phyloP scores from a whole-genome alignment of 2,888 invertebrate genomes.

The Fragum fragum region DNA sequence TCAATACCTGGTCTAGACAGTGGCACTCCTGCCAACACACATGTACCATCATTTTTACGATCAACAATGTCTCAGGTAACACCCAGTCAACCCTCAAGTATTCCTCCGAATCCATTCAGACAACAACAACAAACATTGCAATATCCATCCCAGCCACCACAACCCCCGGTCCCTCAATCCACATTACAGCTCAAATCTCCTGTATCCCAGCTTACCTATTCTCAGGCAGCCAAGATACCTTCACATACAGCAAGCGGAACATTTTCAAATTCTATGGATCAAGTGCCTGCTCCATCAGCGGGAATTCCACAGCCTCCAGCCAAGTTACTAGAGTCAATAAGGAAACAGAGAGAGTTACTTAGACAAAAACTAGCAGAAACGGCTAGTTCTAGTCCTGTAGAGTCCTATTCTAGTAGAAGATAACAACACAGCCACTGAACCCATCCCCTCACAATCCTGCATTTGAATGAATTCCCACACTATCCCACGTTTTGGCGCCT shows the following conservation, averaged over 20 bases:
- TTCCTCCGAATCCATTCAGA: neutral
- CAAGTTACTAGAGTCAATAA: conserved; percentile 55
- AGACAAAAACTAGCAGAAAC: conserved; percentile 42
- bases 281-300: neutral
- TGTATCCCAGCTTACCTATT: conserved; percentile 12
- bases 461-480: too few species aligned
- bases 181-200: conserved; percentile 14
- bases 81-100: neutral
- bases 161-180: conserved; percentile 10
- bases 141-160: neutral
- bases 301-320: neutral
- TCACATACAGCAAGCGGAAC: neutral
- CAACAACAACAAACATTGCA: neutral
- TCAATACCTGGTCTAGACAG: conserved; percentile 52
- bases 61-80: neutral
- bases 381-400: neutral
- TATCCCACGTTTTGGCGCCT: too few species aligned
- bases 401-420: too few species aligned
- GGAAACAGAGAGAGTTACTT: conserved; percentile 55
- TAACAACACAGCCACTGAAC: too few species aligned
- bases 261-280: neutral
- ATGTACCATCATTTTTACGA: conserved; percentile 56
- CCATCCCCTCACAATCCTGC: too few species aligned
- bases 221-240: conserved; percentile 16
- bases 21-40: conserved; percentile 1